A percentile compares a stretch with the other conserved stretches of the same genome.
phyloP scores from a whole-genome alignment of 2,888 invertebrate genomes.

The Aproaerema taeniolella region DNA sequence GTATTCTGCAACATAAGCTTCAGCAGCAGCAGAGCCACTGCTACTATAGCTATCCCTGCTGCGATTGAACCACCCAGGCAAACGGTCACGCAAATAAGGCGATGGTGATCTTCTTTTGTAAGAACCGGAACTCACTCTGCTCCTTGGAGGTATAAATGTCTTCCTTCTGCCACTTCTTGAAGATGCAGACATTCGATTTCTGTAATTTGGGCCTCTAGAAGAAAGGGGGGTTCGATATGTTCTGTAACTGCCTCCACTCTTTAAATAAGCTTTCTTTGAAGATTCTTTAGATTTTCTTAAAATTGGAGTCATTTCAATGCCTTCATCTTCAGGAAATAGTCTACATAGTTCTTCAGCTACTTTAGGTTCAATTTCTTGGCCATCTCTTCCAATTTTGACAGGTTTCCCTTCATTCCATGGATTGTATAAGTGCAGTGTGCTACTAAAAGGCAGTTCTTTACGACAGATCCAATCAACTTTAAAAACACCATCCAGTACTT shows the following conservation, averaged over 20 bases:
- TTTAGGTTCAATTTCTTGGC: slow-evolving; percentile 97
- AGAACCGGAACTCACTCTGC: slow-evolving; percentile 71
- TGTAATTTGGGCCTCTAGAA: slow-evolving; percentile 60
- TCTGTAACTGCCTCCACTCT: slow-evolving; percentile 71
- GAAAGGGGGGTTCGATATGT: slow-evolving; percentile 67
- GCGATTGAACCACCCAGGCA: slow-evolving; percentile 80
- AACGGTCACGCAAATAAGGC: slow-evolving; percentile 77
- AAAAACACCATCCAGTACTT: slow-evolving; percentile 96
- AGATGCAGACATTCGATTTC: slow-evolving; percentile 70
- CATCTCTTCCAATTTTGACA: slow-evolving; percentile 99
- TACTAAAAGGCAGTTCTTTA: slow-evolving; percentile 94
- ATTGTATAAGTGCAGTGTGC: slow-evolving; percentile 95
- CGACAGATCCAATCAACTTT: slow-evolving; percentile 98
- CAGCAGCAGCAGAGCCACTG: slow-evolving; percentile 80
- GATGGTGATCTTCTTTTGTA: slow-evolving; percentile 79
- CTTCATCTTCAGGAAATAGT: slow-evolving; percentile 94
- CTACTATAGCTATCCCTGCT: slow-evolving; percentile 58
- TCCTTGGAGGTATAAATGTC: slow-evolving; percentile 81
- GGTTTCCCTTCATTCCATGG: slow-evolving; percentile 99
- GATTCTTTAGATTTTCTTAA: slow-evolving; percentile 91
- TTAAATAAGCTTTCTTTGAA: slow-evolving; percentile 79
- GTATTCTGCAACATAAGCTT: slow-evolving; percentile 92
- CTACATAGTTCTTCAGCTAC: slow-evolving; percentile 96
- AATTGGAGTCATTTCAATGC: slow-evolving; percentile 92
- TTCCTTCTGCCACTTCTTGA: slow-evolving; percentile 76